A percentile compares a stretch with the other conserved stretches of the same genome.
phyloP scores from a whole-genome alignment of 2,113 vertebrate species.

The Onychostoma macrolepis region DNA sequence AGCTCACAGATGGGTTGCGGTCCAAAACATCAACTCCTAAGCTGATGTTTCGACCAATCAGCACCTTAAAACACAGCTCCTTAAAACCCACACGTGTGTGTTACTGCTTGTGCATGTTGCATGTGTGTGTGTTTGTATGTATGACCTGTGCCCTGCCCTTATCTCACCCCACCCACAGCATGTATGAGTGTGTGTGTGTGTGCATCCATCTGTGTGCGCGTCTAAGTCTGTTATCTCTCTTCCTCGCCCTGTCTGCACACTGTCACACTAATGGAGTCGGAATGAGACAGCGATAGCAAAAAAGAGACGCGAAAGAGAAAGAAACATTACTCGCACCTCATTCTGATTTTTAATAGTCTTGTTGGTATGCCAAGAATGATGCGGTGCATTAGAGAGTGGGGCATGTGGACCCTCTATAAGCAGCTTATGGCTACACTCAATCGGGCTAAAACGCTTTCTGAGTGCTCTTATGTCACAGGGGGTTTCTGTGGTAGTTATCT shows the following conservation, averaged over 20 bases:
- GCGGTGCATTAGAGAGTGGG: slow-evolving; percentile 70
- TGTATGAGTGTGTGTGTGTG: slow-evolving; percentile 35
- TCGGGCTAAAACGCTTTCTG: slow-evolving; percentile 52
- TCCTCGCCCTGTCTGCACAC: slow-evolving; percentile 76
- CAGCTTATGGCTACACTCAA: slow-evolving; percentile 66
- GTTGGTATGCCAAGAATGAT: slow-evolving; percentile 75
- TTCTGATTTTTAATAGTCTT: slow-evolving; percentile 71
- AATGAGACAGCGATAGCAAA: slow-evolving; percentile 59
- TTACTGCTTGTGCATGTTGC: slow-evolving; percentile 10
- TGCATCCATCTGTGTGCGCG: slow-evolving; percentile 36
- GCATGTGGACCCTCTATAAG: slow-evolving; percentile 72
- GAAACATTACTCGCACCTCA: slow-evolving; percentile 73
- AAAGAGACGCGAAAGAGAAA: slow-evolving; percentile 50
- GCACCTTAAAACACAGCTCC: slow-evolving; percentile 11
- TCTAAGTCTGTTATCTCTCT: slow-evolving; percentile 70
- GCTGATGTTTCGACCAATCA: slow-evolving; percentile 37
- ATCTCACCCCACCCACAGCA: slow-evolving; percentile 28
- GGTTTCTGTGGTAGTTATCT: slow-evolving; percentile 6
- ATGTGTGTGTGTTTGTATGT: slow-evolving; percentile 29
- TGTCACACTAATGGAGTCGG: slow-evolving; percentile 79
- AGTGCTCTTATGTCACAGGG: slow-evolving; percentile 25
- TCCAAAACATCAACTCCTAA: slow-evolving; percentile 46
- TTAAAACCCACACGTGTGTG: slow-evolving; percentile 4
- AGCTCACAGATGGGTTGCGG: slow-evolving; percentile 42
- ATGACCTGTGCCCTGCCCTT: slow-evolving; percentile 6